Percentiles rank a stretch among this genome's conserved stretches.
Evolutionary conservation across 2,888 invertebrate genomes (phyloP).

Genomic region (Cyclophora albipunctata): DNA sequence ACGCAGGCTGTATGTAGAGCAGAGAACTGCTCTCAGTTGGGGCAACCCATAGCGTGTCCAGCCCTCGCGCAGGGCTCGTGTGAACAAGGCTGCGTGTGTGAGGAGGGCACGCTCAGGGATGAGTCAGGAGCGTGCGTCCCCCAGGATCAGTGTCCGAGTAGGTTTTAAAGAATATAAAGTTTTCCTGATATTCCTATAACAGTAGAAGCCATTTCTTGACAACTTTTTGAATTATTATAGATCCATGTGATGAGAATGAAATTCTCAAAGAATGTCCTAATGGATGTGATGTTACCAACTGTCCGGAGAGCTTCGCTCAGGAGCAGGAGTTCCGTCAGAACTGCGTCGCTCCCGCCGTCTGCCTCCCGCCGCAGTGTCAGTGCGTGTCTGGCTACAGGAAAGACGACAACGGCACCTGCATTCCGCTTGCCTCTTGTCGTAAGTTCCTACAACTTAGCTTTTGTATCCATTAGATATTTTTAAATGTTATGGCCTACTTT

Average conservation of each 20-base stretch:
- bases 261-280: neutral
- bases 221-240: neutral
- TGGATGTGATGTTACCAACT: no score
- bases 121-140: neutral
- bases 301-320: no score
- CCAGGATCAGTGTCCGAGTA: neutral
- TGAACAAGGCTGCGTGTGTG: neutral
- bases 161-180: neutral
- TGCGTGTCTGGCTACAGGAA: constrained; percentile 35
- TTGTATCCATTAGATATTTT: no score
- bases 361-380: constrained; percentile 34
- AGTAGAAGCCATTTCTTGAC: no score
- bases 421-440: constrained; percentile 37
- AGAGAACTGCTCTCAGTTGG: constrained; percentile 6
- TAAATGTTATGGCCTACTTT: no score
- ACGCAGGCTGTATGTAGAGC: constrained; percentile 11
- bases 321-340: no score
- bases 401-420: constrained; percentile 30
- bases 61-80: neutral
- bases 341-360: no score
- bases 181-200: no score
- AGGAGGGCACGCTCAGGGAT: neutral
- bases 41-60: neutral
- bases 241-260: constrained; percentile 1
- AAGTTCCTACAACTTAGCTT: no score